Evolutionary conservation across 2,888 invertebrate genomes (phyloP).

Genomic region (Lepas anatifera): DNA sequence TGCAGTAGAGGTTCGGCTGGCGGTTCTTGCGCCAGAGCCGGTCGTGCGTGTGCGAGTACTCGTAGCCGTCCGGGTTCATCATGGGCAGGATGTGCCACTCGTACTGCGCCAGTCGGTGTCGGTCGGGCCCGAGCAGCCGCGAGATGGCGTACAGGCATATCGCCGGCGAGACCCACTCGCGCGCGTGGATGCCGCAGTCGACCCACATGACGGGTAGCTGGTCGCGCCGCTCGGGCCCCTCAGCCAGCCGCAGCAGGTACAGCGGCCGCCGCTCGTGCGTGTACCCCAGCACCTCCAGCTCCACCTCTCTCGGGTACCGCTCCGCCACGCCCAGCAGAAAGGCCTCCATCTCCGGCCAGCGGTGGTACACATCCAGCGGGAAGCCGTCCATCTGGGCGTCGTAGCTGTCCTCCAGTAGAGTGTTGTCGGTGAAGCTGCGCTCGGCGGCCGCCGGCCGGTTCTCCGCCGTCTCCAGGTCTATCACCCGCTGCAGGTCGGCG

Average conservation of each 20-base stretch:
- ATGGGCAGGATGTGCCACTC: conserved; percentile 63
- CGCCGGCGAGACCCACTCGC: conserved; percentile 53
- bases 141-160: conserved; percentile 25
- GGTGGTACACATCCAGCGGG: neutral
- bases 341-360: neutral
- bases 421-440: neutral
- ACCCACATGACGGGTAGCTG: conserved; percentile 16
- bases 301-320: neutral
- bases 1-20: conserved; percentile 25
- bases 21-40: conserved; percentile 27
- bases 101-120: conserved; percentile 48
- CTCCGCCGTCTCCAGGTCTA: neutral
- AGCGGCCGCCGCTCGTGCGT: conserved; percentile 4
- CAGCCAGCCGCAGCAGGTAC: neutral
- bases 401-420: too few relatives aligned
- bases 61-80: conserved; percentile 76
- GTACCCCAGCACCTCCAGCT: neutral
- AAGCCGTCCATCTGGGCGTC: neutral
- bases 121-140: conserved; percentile 31
- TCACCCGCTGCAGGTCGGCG: neutral
- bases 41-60: conserved; percentile 44
- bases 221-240: neutral
- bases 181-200: conserved; percentile 56
- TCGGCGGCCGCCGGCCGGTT: neutral
- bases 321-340: neutral